phyloP scores from a whole-genome alignment of 1,140 invertebrate genomes.

The Thaumatotibia leucotreta region DNA sequence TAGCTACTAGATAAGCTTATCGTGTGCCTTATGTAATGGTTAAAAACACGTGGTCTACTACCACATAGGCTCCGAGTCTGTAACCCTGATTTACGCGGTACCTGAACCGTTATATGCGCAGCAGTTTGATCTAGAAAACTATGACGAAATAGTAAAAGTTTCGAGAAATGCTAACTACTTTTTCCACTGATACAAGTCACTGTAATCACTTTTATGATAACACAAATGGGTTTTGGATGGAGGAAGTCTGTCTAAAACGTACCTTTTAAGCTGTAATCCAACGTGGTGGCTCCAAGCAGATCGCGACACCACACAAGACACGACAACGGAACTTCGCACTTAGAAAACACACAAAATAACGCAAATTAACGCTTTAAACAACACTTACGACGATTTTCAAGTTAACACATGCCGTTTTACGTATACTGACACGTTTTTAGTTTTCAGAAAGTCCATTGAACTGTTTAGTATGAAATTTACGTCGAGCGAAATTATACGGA shows the following conservation, averaged over 20 bases:
- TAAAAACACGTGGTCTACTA: conserved; percentile 7
- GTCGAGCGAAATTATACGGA: conserved; percentile 77
- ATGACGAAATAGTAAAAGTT: conserved; percentile 12
- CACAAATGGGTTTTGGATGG: neutral
- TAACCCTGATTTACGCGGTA: neutral
- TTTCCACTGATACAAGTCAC: neutral
- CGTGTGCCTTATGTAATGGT: conserved; percentile 10
- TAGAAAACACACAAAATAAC: conserved; percentile 58
- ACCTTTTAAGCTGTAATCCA: conserved; percentile 60
- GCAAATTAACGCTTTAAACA: conserved; percentile 56
- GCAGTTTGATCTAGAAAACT: neutral
- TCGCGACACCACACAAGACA: conserved; percentile 58
- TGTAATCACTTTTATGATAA: neutral
- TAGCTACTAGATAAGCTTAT: conserved; percentile 5
- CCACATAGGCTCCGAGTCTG: neutral
- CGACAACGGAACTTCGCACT: conserved; percentile 60
- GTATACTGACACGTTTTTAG: conserved; percentile 59
- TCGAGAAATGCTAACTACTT: neutral
- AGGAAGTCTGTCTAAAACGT: conserved; percentile 28
- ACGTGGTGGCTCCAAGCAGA: conserved; percentile 49
- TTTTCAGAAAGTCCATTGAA: conserved; percentile 76
- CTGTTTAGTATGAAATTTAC: conserved; percentile 76
- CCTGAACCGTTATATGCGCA: conserved; percentile 10
- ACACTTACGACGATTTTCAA: conserved; percentile 50
- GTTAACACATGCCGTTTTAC: conserved; percentile 57